Evolutionary conservation across 2,113 vertebrate genomes (phyloP), one percentile per base, ranked within the genome.

Genomic region (Halcyon malimbica): DNA sequence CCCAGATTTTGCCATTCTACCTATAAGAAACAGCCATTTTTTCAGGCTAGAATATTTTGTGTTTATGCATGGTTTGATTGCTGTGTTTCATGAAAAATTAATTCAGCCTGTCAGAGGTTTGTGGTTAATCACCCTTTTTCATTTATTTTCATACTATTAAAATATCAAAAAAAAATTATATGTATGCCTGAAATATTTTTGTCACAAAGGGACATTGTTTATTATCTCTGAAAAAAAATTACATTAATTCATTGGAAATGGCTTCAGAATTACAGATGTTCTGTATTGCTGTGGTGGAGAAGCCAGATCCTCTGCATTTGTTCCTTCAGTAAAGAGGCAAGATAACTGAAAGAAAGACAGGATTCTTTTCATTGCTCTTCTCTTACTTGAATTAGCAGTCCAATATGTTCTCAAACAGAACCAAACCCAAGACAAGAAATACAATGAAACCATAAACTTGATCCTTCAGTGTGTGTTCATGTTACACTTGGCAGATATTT

Each of bases 71-170:
- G 0, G 26, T 79, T 87, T 82, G 25, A 37, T 87, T 76, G 28
- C 62, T 87, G 17, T 82, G 35, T 54, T 91, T 87, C 77, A 87
- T 76, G 37, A 82, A 76, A 87, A 94, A 83, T 33, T 69, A 80
- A 84, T 89, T 94, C 73, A 69, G 46, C 53, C 56, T 92, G 41
- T 57, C 51, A 93, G 31, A 89, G 57, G 44, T 54, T 81, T 94
- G 24, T 91, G 31, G n/a, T 62, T 79, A 82, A 42, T 92, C 44
- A 76, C 17, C 13, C 78, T 53, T 87, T 86, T 82, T 41, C 7
- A 50, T 91, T 91, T 79, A 37, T 89, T 91, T 94, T 87, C 35
- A 11, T 91, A 70, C 44, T 94, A 81, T 20, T 75, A 69, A 89
- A 90, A 51, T 93, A 78, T 5, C n/a, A n/a, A 35, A 35, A 12